phyloP scores from a whole-genome alignment of 64 coral and sea anemone genomes.

The Montipora foliosa region DNA sequence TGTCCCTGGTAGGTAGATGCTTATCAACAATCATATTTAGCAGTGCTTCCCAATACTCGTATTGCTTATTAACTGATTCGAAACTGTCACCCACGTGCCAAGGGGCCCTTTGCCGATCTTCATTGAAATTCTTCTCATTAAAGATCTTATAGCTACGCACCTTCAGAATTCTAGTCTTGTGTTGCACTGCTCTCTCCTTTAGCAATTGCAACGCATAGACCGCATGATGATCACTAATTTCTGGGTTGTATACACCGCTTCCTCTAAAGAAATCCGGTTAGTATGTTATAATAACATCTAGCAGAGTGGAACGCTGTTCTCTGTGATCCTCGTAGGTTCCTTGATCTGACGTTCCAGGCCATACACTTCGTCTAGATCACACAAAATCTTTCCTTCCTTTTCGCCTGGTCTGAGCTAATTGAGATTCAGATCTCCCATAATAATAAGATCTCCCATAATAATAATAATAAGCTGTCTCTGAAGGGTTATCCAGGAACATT shows the following conservation, averaged over 20 bases:
- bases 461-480: too few relatives aligned
- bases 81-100: constrained; percentile 21
- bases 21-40: not conserved
- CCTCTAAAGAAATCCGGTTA: not conserved
- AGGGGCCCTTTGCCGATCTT: constrained; percentile 10
- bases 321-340: too few relatives aligned
- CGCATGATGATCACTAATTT: constrained; percentile 26
- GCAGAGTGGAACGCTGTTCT: not conserved
- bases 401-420: too few relatives aligned
- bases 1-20: not conserved
- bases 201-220: not conserved
- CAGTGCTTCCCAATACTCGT: not conserved
- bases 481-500: too few relatives aligned
- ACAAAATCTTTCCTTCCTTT: too few relatives aligned
- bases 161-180: constrained; percentile 33
- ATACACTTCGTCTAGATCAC: too few relatives aligned
- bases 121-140: constrained; percentile 27
- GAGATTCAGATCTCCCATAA: too few relatives aligned
- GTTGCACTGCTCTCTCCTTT: constrained; percentile 47
- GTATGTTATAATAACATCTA: constrained; percentile 22
- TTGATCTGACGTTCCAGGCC: too few relatives aligned
- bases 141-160: constrained; percentile 43
- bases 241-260: not conserved
- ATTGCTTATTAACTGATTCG: constrained; percentile 22
- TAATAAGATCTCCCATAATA: too few relatives aligned